A percentile compares a stretch with the other conserved stretches of the same genome.
phyloP scores from a whole-genome alignment of 2,797 vertebrate species.

The Pantherophis alleghaniensis region DNA sequence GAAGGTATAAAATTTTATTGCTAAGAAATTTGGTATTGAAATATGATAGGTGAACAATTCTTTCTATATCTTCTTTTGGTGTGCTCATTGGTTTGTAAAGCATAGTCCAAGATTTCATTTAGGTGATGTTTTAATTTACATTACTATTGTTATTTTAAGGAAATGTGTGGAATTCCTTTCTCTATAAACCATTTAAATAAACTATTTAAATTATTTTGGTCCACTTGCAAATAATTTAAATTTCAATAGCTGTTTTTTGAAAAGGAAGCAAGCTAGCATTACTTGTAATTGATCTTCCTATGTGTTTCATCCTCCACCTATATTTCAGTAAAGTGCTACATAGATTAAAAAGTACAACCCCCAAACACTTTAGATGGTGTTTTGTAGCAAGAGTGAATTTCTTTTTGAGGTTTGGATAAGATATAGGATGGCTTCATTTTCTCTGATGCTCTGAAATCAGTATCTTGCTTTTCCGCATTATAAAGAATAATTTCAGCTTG shows the following conservation, averaged over 20 bases:
- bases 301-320: not conserved
- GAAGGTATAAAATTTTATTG: not conserved
- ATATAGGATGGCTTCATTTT: not conserved
- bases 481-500: conserved; percentile 20
- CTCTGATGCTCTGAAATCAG: not conserved
- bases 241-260: not conserved
- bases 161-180: not conserved
- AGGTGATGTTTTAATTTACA: not conserved
- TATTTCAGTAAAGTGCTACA: not conserved
- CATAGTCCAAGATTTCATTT: not conserved
- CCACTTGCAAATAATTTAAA: not conserved
- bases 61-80: not conserved
- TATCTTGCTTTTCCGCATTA: not conserved
- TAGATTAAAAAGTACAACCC: not conserved
- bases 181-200: not conserved
- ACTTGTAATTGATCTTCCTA: not conserved
- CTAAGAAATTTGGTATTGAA: not conserved
- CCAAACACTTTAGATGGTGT: not conserved
- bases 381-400: not conserved
- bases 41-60: not conserved
- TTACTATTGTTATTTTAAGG: not conserved
- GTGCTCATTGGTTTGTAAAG: not conserved
- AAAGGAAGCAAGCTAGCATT: not conserved
- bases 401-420: not conserved
- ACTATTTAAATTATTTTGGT: not conserved